Evolutionary conservation across 2,113 vertebrate species (phyloP).

Genomic region (Xyliphius kryptos): DNA sequence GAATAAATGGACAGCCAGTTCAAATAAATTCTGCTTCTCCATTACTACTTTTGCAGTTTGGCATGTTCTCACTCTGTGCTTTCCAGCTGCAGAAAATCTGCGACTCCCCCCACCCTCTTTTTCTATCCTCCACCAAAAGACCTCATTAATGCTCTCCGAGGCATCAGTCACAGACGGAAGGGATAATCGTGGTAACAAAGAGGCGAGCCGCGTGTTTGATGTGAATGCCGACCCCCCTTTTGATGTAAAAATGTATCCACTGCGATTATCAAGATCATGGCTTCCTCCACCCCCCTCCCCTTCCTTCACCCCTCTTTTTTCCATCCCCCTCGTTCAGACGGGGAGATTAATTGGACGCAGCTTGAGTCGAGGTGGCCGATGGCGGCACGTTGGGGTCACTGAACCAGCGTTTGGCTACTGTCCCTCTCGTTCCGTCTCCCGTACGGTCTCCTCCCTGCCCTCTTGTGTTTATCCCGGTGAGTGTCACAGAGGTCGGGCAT

Average conservation of each 20-base stretch:
- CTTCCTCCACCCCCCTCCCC: slow-evolving; percentile 45
- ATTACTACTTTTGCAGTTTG: too few species aligned
- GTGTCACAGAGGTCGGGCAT: neutral
- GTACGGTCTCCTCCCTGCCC: neutral
- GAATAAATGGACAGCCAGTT: too few species aligned
- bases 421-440: slow-evolving; percentile 23
- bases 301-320: slow-evolving; percentile 35
- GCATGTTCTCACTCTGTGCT: too few species aligned
- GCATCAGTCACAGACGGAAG: slow-evolving; percentile 44
- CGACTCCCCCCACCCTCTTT: neutral
- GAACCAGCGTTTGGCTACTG: slow-evolving; percentile 34
- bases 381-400: slow-evolving; percentile 23
- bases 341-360: slow-evolving; percentile 62
- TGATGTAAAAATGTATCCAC: slow-evolving; percentile 58
- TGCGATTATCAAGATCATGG: slow-evolving; percentile 56
- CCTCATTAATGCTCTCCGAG: slow-evolving; percentile 35
- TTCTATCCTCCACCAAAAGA: slow-evolving; percentile 45
- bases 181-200: slow-evolving; percentile 46
- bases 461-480: neutral
- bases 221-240: slow-evolving; percentile 49
- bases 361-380: slow-evolving; percentile 33
- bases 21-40: too few species aligned
- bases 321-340: slow-evolving; percentile 41
- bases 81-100: neutral
- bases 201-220: slow-evolving; percentile 46